Conservation (phyloP, 2,888 invertebrate species). For the Ochropacha duplaris region DNA sequence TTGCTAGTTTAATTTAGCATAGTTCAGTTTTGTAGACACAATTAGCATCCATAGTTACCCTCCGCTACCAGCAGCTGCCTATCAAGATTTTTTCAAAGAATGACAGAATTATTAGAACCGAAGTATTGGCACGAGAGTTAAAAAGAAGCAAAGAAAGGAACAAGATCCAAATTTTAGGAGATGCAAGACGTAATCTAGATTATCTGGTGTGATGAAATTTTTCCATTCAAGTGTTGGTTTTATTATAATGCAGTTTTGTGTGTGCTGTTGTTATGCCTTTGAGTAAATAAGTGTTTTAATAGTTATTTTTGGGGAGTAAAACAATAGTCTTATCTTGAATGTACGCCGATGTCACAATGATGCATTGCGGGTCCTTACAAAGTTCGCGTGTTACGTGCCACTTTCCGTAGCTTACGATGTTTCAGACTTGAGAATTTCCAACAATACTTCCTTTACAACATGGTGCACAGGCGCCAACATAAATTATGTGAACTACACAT, state of each 20-base stretch:
- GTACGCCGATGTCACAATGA: conserved; percentile 46
- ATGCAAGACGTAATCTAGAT: background rate
- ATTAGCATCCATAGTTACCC: background rate
- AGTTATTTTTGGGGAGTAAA: background rate
- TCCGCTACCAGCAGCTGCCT: background rate
- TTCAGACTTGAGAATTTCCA: conserved; percentile 19
- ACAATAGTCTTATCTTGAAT: background rate
- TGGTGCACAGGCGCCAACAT: conserved; percentile 6
- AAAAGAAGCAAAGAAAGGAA: background rate
- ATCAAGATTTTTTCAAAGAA: background rate
- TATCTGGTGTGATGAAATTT: background rate
- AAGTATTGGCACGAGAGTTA: background rate
- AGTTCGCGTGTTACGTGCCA: conserved; percentile 53
- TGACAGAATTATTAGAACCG: background rate
- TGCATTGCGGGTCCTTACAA: conserved; percentile 63
- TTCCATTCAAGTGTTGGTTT: background rate
- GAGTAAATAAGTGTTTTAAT: background rate
- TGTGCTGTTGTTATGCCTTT: background rate
- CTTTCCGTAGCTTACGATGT: conserved; percentile 28
- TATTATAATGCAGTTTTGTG: background rate
- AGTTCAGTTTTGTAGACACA: background rate
- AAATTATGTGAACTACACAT: background rate
- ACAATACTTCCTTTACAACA: conserved; percentile 10
- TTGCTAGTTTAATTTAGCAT: background rate
- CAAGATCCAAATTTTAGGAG: background rate